These are phyloP conservation scores for Apodemus sylvaticus DNA, from an alignment of 2,113 vertebrate genomes.

Conservation along the genomic window DNA sequence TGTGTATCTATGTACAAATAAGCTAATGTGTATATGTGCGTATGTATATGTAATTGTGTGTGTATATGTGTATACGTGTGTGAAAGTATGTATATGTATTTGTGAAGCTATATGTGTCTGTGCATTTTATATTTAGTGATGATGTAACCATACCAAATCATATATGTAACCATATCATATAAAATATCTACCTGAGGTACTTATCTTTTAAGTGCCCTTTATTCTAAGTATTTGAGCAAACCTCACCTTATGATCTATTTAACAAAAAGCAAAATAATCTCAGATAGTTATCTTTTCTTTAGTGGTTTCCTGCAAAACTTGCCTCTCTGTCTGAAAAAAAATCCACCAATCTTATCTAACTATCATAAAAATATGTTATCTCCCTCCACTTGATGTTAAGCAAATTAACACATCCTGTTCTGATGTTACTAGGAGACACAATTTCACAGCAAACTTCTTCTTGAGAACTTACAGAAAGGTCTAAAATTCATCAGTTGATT, in stretches of 20 bases:
- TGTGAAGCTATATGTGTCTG: neutral
- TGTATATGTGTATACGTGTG: neutral
- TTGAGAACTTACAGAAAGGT: neutral
- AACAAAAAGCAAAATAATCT: conserved; percentile 37
- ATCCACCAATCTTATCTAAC: conserved; percentile 16
- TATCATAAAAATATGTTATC: neutral
- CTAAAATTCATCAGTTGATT: neutral
- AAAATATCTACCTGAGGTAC: neutral
- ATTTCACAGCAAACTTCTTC: neutral
- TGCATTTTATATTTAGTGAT: neutral
- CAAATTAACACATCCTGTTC: neutral
- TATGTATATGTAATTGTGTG: too few species aligned
- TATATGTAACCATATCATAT: neutral
- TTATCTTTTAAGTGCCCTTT: neutral
- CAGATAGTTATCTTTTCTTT: neutral
- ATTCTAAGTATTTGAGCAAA: neutral
- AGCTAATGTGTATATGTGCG: neutral
- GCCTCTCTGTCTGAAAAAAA: neutral
- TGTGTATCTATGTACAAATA: neutral
- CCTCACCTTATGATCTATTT: conserved; percentile 17
- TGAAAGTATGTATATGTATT: neutral
- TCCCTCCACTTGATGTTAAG: neutral
- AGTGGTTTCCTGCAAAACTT: neutral
- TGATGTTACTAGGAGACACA: neutral
- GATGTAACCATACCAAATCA: neutral